phyloP scores from a whole-genome alignment of 2,888 invertebrate genomes.

The Mimas tiliae region DNA sequence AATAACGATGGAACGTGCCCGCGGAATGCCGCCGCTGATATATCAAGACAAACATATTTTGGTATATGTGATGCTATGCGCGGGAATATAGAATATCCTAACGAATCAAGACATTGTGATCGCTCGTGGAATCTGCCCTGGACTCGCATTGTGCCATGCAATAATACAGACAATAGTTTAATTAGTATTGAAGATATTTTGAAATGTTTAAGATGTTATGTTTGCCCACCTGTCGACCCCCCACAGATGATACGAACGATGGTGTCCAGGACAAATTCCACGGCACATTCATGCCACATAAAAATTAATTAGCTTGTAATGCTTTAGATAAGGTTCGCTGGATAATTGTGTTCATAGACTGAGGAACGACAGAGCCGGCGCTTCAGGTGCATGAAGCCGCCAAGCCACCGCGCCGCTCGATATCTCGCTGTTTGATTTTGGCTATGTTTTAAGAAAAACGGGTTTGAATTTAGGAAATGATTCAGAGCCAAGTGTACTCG shows the following conservation, averaged over 20 bases:
- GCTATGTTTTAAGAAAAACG: slow-evolving; percentile 27
- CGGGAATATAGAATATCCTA: slow-evolving; percentile 71
- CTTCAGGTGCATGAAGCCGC: slow-evolving; percentile 29
- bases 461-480: slow-evolving; percentile 20
- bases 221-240: slow-evolving; percentile 34
- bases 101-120: slow-evolving; percentile 66
- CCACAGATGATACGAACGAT: slow-evolving; percentile 45
- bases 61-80: slow-evolving; percentile 82
- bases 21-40: slow-evolving; percentile 68
- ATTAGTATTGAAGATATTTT: slow-evolving; percentile 17
- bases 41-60: slow-evolving; percentile 85
- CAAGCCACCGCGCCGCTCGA: slow-evolving; percentile 9
- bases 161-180: slow-evolving; percentile 37
- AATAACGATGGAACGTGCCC: slow-evolving; percentile 62
- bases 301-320: slow-evolving; percentile 82
- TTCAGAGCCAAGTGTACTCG: slow-evolving; percentile 41
- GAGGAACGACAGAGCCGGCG: slow-evolving; percentile 54
- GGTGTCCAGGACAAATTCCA: slow-evolving; percentile 69
- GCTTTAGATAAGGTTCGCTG: slow-evolving; percentile 83
- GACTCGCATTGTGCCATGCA: slow-evolving; percentile 55
- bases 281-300: slow-evolving; percentile 80
- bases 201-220: slow-evolving; percentile 8
- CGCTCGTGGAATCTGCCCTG: slow-evolving; percentile 68
- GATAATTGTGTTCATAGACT: slow-evolving; percentile 84
- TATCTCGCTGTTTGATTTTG: slow-evolving; percentile 17